Percentiles rank a stretch among this genome's conserved stretches.
These are phyloP conservation scores for Trichacis sp. DNA, from an alignment of 2,888 invertebrate species.

Conservation along the genomic window DNA sequence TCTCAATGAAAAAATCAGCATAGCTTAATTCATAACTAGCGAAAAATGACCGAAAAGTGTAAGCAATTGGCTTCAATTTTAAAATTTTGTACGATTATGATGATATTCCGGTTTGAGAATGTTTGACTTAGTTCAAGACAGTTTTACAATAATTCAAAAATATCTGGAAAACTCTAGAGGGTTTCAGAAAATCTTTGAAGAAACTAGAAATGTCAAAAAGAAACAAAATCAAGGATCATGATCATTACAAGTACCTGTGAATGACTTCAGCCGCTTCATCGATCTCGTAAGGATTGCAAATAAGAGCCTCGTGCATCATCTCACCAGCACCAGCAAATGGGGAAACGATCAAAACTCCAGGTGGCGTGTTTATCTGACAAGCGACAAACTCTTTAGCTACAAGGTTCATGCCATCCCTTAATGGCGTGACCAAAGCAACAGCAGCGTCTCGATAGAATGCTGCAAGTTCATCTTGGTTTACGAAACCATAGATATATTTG, in stretches of 20 bases:
- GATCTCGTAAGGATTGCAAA: slow-evolving; percentile 90
- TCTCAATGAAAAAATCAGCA: slow-evolving; percentile 18
- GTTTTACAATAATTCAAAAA: too few species aligned
- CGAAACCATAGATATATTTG: slow-evolving; percentile 89
- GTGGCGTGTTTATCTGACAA: slow-evolving; percentile 87
- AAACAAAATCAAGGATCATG: too few species aligned
- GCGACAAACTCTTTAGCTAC: slow-evolving; percentile 95
- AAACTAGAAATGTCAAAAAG: too few species aligned
- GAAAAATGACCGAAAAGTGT: too few species aligned
- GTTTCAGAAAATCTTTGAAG: too few species aligned
- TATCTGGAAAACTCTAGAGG: too few species aligned
- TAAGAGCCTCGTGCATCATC: slow-evolving; percentile 92
- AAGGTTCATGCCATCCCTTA: slow-evolving; percentile 92
- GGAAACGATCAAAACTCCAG: slow-evolving; percentile 88
- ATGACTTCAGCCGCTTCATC: slow-evolving; percentile 89
- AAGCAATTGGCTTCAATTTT: too few species aligned
- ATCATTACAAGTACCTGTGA: too few species aligned
- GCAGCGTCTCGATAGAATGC: slow-evolving; percentile 89
- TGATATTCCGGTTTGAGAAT: too few species aligned
- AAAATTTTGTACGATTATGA: too few species aligned
- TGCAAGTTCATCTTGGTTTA: slow-evolving; percentile 87
- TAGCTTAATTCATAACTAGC: too few species aligned
- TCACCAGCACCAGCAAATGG: slow-evolving; percentile 94
- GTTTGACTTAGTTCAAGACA: too few species aligned
- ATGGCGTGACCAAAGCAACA: slow-evolving; percentile 87